These are phyloP conservation scores for Scaptomyza parva DNA, from an alignment of 2,888 invertebrate species.

Conservation along the genomic window DNA sequence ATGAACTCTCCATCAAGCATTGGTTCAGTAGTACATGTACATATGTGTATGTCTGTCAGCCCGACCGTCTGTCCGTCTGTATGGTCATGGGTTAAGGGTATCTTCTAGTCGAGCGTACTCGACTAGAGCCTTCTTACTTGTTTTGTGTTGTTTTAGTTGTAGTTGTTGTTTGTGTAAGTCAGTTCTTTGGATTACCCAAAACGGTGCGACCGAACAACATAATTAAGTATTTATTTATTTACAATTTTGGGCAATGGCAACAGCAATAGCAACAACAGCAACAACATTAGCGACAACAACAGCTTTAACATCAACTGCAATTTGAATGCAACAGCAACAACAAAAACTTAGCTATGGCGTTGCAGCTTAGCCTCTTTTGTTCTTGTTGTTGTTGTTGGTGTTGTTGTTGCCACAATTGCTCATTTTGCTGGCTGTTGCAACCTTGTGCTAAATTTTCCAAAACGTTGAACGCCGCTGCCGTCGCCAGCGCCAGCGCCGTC, in stretches of 20 bases:
- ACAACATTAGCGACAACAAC: conserved; percentile 11
- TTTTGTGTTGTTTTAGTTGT: conserved; percentile 1
- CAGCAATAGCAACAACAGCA: conserved; percentile 39
- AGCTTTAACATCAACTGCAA: conserved; percentile 42
- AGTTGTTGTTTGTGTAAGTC: conserved; percentile 38
- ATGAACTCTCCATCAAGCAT: too few relatives aligned
- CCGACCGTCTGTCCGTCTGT: too few relatives aligned
- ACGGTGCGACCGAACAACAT: conserved; percentile 74
- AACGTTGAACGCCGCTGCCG: conserved; percentile 72
- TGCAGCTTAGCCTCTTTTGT: conserved; percentile 57
- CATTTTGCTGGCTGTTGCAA: conserved; percentile 76
- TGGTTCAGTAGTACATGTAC: too few relatives aligned
- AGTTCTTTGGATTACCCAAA: conserved; percentile 70
- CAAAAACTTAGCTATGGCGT: conserved; percentile 53
- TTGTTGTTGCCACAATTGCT: conserved; percentile 78
- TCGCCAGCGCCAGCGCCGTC: conserved; percentile 45
- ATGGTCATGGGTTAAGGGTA: too few relatives aligned
- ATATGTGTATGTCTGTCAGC: too few relatives aligned
- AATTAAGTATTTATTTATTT: conserved; percentile 81
- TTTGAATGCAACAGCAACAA: conserved; percentile 61
- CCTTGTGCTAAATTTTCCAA: conserved; percentile 82
- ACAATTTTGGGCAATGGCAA: conserved; percentile 79
- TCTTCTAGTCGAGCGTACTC: too few relatives aligned
- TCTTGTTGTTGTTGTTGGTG: conserved; percentile 53
- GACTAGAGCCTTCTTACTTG: too few relatives aligned